Evolutionary conservation across 1,140 invertebrate species (phyloP), one percentile per base, ranked within the genome.

Genomic region (Aphis craccivora): DNA sequence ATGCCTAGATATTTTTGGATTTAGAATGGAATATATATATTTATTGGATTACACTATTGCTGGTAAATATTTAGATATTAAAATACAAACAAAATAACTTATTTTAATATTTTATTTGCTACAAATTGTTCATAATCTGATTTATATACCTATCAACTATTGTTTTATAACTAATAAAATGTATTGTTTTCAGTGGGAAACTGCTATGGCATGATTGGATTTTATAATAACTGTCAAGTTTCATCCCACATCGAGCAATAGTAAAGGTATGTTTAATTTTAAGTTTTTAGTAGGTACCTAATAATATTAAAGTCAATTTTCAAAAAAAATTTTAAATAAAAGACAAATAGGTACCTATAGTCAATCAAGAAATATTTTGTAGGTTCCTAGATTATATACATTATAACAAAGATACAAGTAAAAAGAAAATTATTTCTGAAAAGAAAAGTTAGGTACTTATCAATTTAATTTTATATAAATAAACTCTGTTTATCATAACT

Each of bases 211-310:
- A 91, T 91, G 18, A 67, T 45, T 35, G 40, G 90, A 40, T 91
- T n/a, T n/a, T 81, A 81, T 76, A 76, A 43, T 25, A 55, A 89
- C 88, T 89, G 51, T 81, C 40, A 76, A 91, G 55, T 43, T 67
- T 81, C 60, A 91, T 91, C 55, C 90, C 90, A 91, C 90, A 91
- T 45, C 90, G 25, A 76, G 90, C 90, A 91, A 91, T 25, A 43
- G 43, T 76, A 48, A 91, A 91, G 90, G 90, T 91, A 76, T 30
- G 90, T 91, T 48, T 91, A 76, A 2, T 43, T 91, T 23, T n/a
- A 60, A 55, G 48, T 35, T 14, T 90, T 76, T n/a, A 40, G 37
- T n/a, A 67, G 4, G n/a, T 40, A 40, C 37, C 37, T 76, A 9
- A 76, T 76, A 4, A 8, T 18, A 35, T 76, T n/a, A 76, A n/a